Conservation (phyloP, 2,113 vertebrate species). For the Henicopernis longicauda region DNA sequence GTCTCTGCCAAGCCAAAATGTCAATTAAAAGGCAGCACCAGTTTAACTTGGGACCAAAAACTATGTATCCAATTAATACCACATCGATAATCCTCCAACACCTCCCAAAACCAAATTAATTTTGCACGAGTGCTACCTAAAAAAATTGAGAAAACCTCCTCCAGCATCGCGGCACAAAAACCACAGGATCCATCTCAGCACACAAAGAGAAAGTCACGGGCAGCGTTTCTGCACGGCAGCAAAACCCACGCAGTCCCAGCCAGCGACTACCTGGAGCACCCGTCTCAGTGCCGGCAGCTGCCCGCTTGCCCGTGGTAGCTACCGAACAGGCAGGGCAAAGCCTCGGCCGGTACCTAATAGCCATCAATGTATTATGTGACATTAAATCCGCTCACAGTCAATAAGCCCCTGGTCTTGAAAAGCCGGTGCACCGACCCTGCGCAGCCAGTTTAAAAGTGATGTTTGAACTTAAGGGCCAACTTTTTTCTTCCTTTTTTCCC, state of each 20-base stretch:
- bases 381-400: accelerated
- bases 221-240: not conserved
- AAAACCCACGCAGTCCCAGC: not conserved
- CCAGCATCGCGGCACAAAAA: not conserved
- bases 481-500: not conserved
- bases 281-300: not conserved
- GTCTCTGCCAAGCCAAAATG: not conserved
- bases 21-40: not conserved
- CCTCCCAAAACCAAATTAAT: not conserved
- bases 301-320: not conserved
- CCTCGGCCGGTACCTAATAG: not conserved
- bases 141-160: not conserved
- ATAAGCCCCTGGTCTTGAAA: not conserved
- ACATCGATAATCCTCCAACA: not conserved
- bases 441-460: not conserved
- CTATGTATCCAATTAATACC: not conserved
- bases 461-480: not conserved
- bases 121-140: not conserved
- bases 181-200: not conserved
- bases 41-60: not conserved
- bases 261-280: not conserved
- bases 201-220: not conserved
- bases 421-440: accelerated
- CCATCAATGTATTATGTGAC: not conserved
- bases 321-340: not conserved